A percentile compares a stretch with the other conserved stretches of the same genome.
Evolutionary conservation across 2,888 invertebrate species (phyloP).

Genomic region (Tenthredo livida): DNA sequence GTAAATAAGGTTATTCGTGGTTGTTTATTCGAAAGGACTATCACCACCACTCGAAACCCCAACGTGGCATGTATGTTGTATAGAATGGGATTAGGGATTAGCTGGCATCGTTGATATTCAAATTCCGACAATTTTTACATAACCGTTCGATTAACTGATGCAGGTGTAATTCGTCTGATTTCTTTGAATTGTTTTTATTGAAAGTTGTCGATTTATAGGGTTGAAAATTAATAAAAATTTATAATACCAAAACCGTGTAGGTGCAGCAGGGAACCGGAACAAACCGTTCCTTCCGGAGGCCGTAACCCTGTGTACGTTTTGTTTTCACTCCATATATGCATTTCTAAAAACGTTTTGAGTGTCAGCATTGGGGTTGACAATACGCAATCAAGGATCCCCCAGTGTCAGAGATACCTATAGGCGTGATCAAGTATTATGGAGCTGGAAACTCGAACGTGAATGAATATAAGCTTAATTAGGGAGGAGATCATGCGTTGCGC

Average conservation of each 20-base stretch:
- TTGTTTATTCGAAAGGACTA: conserved; percentile 9
- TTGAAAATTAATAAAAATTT: neutral
- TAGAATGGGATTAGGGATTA: conserved; percentile 27
- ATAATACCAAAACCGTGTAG: conserved; percentile 4
- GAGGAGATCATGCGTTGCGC: conserved; percentile 12
- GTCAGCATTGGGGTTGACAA: conserved; percentile 41
- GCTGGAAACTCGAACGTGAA: conserved; percentile 27
- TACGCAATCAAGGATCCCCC: conserved; percentile 47
- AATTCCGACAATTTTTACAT: neutral
- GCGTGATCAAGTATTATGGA: conserved; percentile 37
- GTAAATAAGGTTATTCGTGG: conserved; percentile 34
- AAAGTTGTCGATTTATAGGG: too few relatives aligned
- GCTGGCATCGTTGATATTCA: conserved; percentile 27
- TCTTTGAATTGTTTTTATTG: neutral
- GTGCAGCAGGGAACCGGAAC: conserved; percentile 38
- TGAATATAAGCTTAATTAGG: conserved; percentile 48
- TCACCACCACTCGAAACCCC: neutral
- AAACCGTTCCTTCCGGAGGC: conserved; percentile 33
- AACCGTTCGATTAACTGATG: neutral
- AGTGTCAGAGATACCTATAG: conserved; percentile 20
- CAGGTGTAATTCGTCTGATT: neutral
- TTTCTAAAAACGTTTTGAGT: conserved; percentile 29
- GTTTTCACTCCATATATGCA: conserved; percentile 20
- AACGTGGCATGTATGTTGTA: neutral
- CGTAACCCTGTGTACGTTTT: conserved; percentile 4